Evolutionary conservation across 2,113 vertebrate species (phyloP).

Genomic region (Callipepla californica): DNA sequence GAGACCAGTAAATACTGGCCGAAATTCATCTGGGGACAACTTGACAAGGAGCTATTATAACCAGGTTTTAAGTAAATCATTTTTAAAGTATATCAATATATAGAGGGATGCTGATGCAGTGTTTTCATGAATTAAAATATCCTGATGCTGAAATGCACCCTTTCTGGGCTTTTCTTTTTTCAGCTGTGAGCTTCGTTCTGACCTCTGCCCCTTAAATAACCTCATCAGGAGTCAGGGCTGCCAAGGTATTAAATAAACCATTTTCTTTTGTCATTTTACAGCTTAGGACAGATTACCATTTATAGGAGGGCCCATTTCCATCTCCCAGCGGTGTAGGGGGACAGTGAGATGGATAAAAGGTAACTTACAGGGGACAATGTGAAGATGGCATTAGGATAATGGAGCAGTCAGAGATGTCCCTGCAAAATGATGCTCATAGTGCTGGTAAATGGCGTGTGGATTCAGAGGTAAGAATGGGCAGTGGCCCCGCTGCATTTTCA

Average conservation of each 20-base stretch:
- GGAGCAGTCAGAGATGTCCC: not conserved
- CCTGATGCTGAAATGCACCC: not conserved
- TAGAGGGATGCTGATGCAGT: not conserved
- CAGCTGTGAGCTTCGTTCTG: not conserved
- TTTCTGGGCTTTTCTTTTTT: not conserved
- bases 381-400: not conserved
- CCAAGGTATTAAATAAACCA: constrained; percentile 5
- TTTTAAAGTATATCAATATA: not conserved
- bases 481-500: not conserved
- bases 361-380: not conserved
- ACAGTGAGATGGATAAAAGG: not conserved
- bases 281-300: not conserved
- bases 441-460: not conserved
- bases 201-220: not conserved
- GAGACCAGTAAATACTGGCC: not conserved
- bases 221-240: not conserved
- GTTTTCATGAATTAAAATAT: not conserved
- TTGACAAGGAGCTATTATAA: not conserved
- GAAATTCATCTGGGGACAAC: not conserved
- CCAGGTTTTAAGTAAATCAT: not conserved
- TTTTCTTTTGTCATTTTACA: constrained; percentile 6
- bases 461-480: not conserved
- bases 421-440: not conserved
- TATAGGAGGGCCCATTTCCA: not conserved
- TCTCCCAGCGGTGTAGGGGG: not conserved